Evolutionary conservation across 2,113 vertebrate species (phyloP).

Genomic region (Forbesichthys papilliferus): DNA sequence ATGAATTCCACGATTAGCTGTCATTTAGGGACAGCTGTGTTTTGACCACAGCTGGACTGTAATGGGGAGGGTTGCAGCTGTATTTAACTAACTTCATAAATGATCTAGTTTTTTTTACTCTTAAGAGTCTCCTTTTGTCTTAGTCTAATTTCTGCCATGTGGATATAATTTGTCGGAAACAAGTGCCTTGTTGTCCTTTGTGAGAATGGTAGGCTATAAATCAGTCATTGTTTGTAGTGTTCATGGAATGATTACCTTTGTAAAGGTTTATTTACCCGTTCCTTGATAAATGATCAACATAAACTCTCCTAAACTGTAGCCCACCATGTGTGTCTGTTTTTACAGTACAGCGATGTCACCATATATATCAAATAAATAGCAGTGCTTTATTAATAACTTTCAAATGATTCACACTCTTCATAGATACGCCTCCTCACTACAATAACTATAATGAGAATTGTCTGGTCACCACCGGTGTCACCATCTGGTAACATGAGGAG

Average conservation of each 20-base stretch:
- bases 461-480: too few species aligned
- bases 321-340: neutral
- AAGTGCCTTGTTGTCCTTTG: neutral
- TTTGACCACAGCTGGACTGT: conserved; percentile 17
- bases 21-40: conserved; percentile 11
- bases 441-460: too few species aligned
- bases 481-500: neutral
- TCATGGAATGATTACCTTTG: too few species aligned
- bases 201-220: neutral
- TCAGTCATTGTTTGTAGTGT: too few species aligned
- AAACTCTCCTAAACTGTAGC: neutral
- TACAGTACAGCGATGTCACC: neutral
- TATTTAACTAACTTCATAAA: conserved; percentile 44
- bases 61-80: conserved; percentile 33
- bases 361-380: neutral
- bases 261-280: too few species aligned
- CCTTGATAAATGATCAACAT: neutral
- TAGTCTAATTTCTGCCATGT: conserved; percentile 4
- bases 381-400: neutral
- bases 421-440: too few species aligned
- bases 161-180: conserved; percentile 14
- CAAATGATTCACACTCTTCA: too few species aligned
- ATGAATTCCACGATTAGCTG: conserved; percentile 28
- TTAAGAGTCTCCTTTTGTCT: too few species aligned
- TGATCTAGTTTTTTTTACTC: conserved; percentile 22